phyloP scores from a whole-genome alignment of 2,113 vertebrate species.

The Eonycteris spelaea region DNA sequence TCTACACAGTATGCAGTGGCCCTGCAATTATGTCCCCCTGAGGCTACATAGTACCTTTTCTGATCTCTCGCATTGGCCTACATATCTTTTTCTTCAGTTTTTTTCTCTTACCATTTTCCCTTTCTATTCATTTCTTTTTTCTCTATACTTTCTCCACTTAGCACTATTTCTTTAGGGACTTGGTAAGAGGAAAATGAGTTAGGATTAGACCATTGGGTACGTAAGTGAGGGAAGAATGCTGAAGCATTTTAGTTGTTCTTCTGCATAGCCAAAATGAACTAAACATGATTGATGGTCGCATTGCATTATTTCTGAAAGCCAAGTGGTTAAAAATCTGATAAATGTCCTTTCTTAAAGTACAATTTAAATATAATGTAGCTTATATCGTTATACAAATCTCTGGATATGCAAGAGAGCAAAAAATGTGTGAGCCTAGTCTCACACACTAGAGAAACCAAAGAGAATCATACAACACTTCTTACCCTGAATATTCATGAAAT shows the following conservation, averaged over 20 bases:
- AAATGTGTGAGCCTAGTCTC: background rate
- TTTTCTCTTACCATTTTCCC: background rate
- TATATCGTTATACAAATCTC: background rate
- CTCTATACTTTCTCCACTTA: background rate
- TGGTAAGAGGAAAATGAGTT: conserved; percentile 9
- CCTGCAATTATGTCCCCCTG: background rate
- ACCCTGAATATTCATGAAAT: background rate
- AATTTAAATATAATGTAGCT: background rate
- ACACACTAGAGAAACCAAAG: background rate
- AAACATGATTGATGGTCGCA: background rate
- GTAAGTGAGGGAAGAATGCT: background rate
- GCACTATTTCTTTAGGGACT: background rate
- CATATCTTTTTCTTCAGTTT: background rate
- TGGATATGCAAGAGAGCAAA: background rate
- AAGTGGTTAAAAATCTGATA: background rate
- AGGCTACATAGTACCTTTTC: background rate
- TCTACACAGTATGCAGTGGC: fast-evolving
- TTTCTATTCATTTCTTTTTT: background rate
- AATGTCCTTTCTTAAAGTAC: background rate
- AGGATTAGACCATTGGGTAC: background rate
- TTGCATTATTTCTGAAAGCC: background rate
- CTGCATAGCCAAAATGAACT: background rate
- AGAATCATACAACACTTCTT: background rate
- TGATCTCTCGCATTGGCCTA: background rate
- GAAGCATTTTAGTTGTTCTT: background rate